phyloP scores from a whole-genome alignment of 2,888 invertebrate genomes.

The Stenoptilia bipunctidactyla region DNA sequence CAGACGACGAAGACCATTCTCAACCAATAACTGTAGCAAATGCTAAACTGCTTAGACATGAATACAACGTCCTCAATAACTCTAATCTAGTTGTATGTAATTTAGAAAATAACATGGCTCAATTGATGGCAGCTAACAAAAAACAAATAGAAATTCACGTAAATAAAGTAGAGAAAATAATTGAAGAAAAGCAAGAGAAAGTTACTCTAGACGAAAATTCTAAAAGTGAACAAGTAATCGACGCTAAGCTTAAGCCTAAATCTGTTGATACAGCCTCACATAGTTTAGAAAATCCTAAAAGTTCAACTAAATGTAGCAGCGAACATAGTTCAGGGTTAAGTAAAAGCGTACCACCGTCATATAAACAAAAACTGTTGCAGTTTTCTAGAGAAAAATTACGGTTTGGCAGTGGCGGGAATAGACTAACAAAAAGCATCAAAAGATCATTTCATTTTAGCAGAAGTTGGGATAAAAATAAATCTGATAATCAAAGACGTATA shows the following conservation, averaged over 20 bases:
- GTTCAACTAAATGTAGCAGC: conserved; percentile 51
- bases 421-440: conserved; percentile 58
- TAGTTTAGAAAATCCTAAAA: conserved; percentile 56
- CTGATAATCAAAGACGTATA: conserved; percentile 45
- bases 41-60: conserved; percentile 55
- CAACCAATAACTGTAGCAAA: conserved; percentile 58
- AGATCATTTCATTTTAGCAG: conserved; percentile 60
- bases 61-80: conserved; percentile 60
- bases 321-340: conserved; percentile 55
- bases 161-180: conserved; percentile 58
- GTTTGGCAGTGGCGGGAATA: conserved; percentile 59
- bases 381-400: conserved; percentile 61
- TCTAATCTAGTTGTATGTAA: conserved; percentile 63
- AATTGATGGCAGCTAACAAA: conserved; percentile 46
- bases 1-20: conserved; percentile 61
- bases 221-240: conserved; percentile 24
- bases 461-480: conserved; percentile 58
- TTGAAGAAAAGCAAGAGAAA: conserved; percentile 49
- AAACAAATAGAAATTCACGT: conserved; percentile 35
- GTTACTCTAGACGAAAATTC: conserved; percentile 19
- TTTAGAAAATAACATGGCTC: conserved; percentile 62
- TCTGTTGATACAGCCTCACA: conserved; percentile 54
- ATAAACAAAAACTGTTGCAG: conserved; percentile 61
- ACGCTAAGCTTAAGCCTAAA: conserved; percentile 41
- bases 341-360: conserved; percentile 65